Evolutionary conservation across 2,888 invertebrate genomes (phyloP), one percentile per base, ranked within the genome.

Genomic region (Drepana falcataria): DNA sequence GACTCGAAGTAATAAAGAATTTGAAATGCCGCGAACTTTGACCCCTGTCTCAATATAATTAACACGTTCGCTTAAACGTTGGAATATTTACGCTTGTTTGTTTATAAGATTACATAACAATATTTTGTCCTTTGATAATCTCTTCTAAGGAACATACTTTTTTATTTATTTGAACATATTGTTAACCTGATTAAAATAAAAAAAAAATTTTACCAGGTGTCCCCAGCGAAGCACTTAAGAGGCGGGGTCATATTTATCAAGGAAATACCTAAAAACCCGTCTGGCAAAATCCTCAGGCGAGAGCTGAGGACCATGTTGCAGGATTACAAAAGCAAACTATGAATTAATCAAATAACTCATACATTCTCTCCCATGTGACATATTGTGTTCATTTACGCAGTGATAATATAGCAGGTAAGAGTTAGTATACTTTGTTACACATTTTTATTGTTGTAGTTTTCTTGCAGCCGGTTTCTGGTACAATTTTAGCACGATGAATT

Each of bases 261-360:
- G n/a, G 93, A 92, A 62, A 94, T 96, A 73, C 96, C 96, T 35
- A 95, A 95, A 79, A 95, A 94, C 66, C 92, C 94, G 0, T 94
- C 94, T 41, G 96, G 96, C 3, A 96, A 96, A 87, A 95, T 96
- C 67, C 85, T 96, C 47, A 90, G 96, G 59, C 91, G 95, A 55
- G 86, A 92, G 65, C 76, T 94, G 51, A 89, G 91, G 64, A 77
- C 81, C 58, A 68, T 85, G 67, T 69, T 92, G 53, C 77, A 81
- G 59, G 75, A 68, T 48, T 74, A 75, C 59, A 79, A 81, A 57
- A 88, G 90, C 69, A 89, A 90, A 69, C 79, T 89, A 60, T 89
- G 5, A 37, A 37, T 5, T 37, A 81, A 78, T 53, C 9, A 44
- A 54, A 2, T 2, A 9, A 6, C 35, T 48, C 7, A 49, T 40